Conservation (phyloP, 1,140 invertebrate genomes). For the Ceratina australensis region DNA sequence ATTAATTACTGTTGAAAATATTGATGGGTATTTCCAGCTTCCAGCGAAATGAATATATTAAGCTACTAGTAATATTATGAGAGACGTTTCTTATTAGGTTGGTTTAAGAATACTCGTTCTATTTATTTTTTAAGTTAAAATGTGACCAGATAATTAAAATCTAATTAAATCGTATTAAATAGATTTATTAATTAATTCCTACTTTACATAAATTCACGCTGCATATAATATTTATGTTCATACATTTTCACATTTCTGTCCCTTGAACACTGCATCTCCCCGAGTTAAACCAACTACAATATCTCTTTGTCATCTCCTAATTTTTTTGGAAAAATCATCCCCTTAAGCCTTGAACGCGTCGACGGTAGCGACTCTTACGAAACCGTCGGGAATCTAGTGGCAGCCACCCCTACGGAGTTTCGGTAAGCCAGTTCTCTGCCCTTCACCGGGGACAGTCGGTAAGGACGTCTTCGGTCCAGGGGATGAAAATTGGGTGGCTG, state of each 20-base stretch:
- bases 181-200: too few species aligned
- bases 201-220: too few species aligned
- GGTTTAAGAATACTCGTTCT: too few species aligned
- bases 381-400: conserved; percentile 44
- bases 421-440: conserved; percentile 59
- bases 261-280: too few species aligned
- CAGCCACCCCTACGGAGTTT: conserved; percentile 12
- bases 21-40: neutral
- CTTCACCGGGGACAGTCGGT: conserved; percentile 45
- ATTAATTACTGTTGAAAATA: neutral
- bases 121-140: too few species aligned
- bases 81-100: neutral
- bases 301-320: too few species aligned
- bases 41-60: neutral
- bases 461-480: conserved; percentile 12
- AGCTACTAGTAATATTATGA: neutral
- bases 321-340: neutral
- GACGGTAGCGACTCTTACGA: conserved; percentile 58
- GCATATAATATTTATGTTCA: too few species aligned
- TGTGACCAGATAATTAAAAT: too few species aligned
- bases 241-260: too few species aligned
- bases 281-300: too few species aligned
- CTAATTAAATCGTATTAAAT: too few species aligned
- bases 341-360: neutral
- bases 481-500: conserved; percentile 25